Evolutionary conservation across 2,797 vertebrate genomes (phyloP).

Genomic region (Octomys mimax): DNA sequence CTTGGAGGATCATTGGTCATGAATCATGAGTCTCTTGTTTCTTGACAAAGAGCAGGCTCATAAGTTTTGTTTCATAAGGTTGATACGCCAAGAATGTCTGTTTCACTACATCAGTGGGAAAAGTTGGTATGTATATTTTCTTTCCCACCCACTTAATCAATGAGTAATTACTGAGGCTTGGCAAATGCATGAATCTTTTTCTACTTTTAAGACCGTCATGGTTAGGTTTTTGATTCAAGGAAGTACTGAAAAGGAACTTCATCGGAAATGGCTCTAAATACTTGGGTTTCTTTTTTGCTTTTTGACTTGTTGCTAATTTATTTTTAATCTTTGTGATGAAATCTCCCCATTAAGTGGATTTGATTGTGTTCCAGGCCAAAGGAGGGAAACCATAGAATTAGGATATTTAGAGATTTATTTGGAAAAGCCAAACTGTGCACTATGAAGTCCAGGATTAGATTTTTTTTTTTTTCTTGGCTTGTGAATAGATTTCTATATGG

Average conservation of each 20-base stretch:
- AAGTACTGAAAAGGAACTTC: slow-evolving; percentile 38
- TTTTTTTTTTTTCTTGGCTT: slow-evolving; percentile 51
- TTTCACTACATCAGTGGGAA: not conserved
- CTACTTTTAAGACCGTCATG: not conserved
- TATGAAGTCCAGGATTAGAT: slow-evolving; percentile 64
- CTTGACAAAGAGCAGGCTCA: not conserved
- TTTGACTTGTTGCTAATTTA: slow-evolving; percentile 58
- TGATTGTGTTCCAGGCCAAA: slow-evolving; percentile 41
- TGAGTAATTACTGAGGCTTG: not conserved
- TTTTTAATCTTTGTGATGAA: slow-evolving; percentile 58
- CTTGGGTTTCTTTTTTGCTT: not conserved
- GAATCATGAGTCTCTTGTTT: slow-evolving; percentile 29
- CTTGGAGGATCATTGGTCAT: slow-evolving; percentile 4
- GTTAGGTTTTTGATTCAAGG: slow-evolving; percentile 16
- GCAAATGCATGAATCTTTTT: not conserved
- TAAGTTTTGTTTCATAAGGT: slow-evolving; percentile 22
- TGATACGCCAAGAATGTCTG: not conserved
- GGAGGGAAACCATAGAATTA: slow-evolving; percentile 53
- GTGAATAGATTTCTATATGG: slow-evolving; percentile 69
- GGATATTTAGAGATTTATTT: slow-evolving; percentile 33
- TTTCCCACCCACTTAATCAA: slow-evolving; percentile 27
- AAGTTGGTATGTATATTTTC: slow-evolving; percentile 21
- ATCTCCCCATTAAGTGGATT: slow-evolving; percentile 61
- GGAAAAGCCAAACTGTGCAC: slow-evolving; percentile 32
- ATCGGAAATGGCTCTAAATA: not conserved